Evolutionary conservation across 2,113 vertebrate genomes (phyloP).

Genomic region (Chinchilla lanigera): DNA sequence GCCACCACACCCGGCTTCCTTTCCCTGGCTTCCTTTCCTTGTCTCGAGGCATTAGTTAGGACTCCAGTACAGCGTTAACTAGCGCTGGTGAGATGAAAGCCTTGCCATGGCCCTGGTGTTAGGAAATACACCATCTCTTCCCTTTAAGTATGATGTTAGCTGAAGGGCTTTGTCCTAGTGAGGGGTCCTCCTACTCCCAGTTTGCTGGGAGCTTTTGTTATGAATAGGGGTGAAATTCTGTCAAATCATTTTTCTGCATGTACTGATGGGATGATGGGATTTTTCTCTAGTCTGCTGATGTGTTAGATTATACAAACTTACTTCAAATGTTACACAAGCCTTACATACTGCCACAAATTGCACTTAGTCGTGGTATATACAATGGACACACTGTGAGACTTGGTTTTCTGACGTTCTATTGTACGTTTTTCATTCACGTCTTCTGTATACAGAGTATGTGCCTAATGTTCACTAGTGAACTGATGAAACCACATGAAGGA

Average conservation of each 20-base stretch:
- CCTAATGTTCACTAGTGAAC: background rate
- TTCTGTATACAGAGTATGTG: background rate
- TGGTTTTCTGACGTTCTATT: background rate
- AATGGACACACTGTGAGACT: background rate
- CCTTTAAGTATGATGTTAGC: background rate
- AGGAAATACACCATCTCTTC: background rate
- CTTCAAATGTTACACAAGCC: background rate
- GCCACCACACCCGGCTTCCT: background rate
- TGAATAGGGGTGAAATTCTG: background rate
- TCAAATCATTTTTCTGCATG: background rate
- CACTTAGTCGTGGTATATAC: background rate
- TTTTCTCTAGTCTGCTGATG: background rate
- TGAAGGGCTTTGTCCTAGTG: background rate
- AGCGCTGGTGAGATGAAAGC: background rate
- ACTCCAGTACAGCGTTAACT: background rate
- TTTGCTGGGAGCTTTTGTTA: background rate
- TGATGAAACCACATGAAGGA: background rate
- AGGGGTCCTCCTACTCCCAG: background rate
- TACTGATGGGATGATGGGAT: background rate
- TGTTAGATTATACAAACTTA: background rate
- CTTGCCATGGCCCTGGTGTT: background rate
- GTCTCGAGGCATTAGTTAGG: background rate
- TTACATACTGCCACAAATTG: background rate
- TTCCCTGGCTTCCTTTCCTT: background rate
- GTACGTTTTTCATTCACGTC: background rate